Evolutionary conservation across 2,888 invertebrate genomes (phyloP).

Genomic region (Lacanobia wlatinum): DNA sequence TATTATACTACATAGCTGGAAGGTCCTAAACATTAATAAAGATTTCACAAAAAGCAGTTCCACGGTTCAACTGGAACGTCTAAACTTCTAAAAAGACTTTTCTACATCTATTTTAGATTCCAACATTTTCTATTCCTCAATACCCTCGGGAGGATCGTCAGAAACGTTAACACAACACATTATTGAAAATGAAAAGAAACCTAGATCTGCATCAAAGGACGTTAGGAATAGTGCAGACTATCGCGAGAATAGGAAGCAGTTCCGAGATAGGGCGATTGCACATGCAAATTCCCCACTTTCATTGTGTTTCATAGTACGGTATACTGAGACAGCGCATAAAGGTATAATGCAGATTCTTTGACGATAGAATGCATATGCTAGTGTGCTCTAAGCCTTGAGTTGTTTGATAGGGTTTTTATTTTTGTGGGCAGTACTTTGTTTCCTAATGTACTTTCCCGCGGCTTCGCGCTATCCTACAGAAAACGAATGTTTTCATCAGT

Average conservation of each 20-base stretch:
- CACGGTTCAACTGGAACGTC: neutral
- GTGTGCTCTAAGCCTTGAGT: constrained; percentile 11
- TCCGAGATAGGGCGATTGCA: constrained; percentile 42
- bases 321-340: constrained; percentile 18
- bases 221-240: constrained; percentile 13
- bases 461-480: too few relatives aligned
- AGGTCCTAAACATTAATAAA: too few relatives aligned
- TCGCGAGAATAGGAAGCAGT: constrained; percentile 36
- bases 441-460: neutral
- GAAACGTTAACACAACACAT: constrained; percentile 47
- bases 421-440: neutral
- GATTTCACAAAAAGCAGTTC: neutral
- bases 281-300: constrained; percentile 54
- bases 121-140: constrained; percentile 23
- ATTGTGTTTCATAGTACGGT: constrained; percentile 35
- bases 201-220: constrained; percentile 29
- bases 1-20: too few relatives aligned
- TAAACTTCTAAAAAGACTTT: neutral
- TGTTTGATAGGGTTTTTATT: neutral
- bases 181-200: constrained; percentile 40
- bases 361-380: constrained; percentile 35
- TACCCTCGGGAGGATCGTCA: constrained; percentile 11
- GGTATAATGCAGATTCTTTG: constrained; percentile 45
- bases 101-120: neutral
- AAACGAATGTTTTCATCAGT: too few relatives aligned